Percentiles rank a stretch among this genome's conserved stretches.
Evolutionary conservation across 2,113 vertebrate species (phyloP).

Genomic region (pig (Sus scrofa)): T2T-Sscrofa CM000819.6:59890501-59891000

Average conservation of each 20-base stretch:
- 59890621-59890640: not conserved
- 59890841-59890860: not conserved
- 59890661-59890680: not conserved
- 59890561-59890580: not conserved
- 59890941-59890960: no score
- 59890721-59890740: not conserved
- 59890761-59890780: slow-evolving; percentile 32
- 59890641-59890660: not conserved
- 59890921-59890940: slow-evolving; percentile 40
- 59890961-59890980: no score
- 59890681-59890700: not conserved
- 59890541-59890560: rapidly evolving
- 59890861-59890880: slow-evolving; percentile 54
- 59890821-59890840: slow-evolving; percentile 49
- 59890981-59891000: no score
- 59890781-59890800: not conserved
- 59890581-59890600: not conserved
- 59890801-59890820: not conserved
- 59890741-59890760: slow-evolving; percentile 4
- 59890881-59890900: slow-evolving; percentile 53
- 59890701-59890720: not conserved
- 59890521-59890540: slow-evolving; percentile 18
- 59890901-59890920: not conserved
- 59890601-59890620: not conserved
- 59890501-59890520: not conserved